Percentiles rank a stretch among this genome's conserved stretches.
phyloP scores from a whole-genome alignment of 2,797 vertebrate genomes.

The Taenioides sp. region DNA sequence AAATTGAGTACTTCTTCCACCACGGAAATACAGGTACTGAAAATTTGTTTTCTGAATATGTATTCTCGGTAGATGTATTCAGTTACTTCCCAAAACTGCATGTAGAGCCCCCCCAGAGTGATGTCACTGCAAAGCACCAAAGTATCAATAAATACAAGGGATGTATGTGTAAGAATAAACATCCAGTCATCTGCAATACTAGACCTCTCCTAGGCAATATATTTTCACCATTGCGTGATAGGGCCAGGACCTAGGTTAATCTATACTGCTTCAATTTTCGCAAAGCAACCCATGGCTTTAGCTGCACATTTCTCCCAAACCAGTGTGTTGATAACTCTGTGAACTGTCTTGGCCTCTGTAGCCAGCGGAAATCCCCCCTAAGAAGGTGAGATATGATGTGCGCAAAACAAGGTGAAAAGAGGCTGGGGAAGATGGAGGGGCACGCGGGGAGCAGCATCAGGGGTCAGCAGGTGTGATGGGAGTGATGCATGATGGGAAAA shows the following conservation, averaged over 20 bases:
- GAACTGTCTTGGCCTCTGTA: not conserved
- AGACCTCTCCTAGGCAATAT: not conserved
- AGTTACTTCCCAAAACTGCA: too few species aligned
- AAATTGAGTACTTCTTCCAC: too few species aligned
- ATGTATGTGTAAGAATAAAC: not conserved
- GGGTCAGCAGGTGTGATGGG: slow-evolving; percentile 37
- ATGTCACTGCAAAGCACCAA: too few species aligned
- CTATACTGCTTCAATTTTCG: too few species aligned
- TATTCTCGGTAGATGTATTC: too few species aligned
- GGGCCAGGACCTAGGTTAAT: not conserved
- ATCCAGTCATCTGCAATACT: not conserved
- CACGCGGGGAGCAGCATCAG: slow-evolving; percentile 7
- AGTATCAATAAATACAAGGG: not conserved
- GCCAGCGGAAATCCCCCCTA: slow-evolving; percentile 1
- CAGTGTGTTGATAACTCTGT: not conserved
- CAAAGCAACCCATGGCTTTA: too few species aligned
- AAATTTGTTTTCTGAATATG: too few species aligned
- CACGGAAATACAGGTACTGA: too few species aligned
- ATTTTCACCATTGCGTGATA: not conserved
- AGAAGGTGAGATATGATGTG: slow-evolving; percentile 23
- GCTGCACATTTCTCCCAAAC: not conserved
- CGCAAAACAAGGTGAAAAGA: slow-evolving; percentile 34
- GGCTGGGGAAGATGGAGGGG: slow-evolving; percentile 27
- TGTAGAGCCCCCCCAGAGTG: too few species aligned
- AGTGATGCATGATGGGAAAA: slow-evolving; percentile 39